Base-by-base conservation (phyloP, 2,888 invertebrate genomes). In the Dorcus hopei region DNA sequence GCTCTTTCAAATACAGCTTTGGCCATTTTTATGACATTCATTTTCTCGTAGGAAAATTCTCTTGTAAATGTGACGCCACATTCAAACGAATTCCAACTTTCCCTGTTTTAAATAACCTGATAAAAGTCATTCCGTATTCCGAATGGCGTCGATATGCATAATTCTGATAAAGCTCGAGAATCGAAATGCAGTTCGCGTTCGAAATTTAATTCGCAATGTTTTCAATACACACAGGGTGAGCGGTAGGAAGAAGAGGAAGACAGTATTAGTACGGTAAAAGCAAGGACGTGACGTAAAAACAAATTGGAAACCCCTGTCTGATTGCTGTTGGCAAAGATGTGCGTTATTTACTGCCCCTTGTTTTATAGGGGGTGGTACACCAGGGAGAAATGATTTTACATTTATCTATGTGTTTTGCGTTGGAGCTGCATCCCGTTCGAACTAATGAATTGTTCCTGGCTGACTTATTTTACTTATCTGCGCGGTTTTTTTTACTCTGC, bases 311-410 rank as follows among this genome's bases (percentile, higher is more conserved):
- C 58, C 61, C 52, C 57, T 59, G 61, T 59, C 61, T 63, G 65
- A 66, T 65, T 66, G 66, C 61, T 62, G 62, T 61, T 63, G 61
- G 59, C 58, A 58, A 58, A 64, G 59, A 59, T 61, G 58, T 54
- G 58, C 53, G 56, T 58, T 64, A 60, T 64, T 64, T 64, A 64
- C 58, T 53, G 50, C 49, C 54, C 14, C 39, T 52, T 55, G 60
- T 58, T 64, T 61, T 61, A 61, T 59, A 42, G 58, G 48, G 59
- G 56, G 62, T 55, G 64, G 57, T 57, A 53, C 62, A 56, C 63
- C 19, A 45, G 62, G 65, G 67, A 65, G 64, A 65, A 67, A 67
- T 67, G 62, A 67, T 67, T 67, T 65, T 65, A 65, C 65, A 67
- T 67, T 67, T 65, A 65, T 67, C 67, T 67, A 56, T 61, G 65